Evolutionary conservation across 2,888 invertebrate species (phyloP), one percentile per base, ranked within the genome.

Genomic region (Eilema depressum): DNA sequence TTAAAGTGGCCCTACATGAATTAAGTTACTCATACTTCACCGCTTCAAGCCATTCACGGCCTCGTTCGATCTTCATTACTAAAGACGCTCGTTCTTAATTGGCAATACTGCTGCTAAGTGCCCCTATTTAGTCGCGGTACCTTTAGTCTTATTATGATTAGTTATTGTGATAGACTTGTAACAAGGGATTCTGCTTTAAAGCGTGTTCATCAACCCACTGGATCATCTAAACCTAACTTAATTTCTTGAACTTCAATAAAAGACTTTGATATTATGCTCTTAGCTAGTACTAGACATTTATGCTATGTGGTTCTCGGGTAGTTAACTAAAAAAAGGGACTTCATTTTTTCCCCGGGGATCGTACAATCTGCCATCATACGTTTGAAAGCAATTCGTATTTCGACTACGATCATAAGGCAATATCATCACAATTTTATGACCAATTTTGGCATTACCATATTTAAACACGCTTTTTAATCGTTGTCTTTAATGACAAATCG

Each of bases 61-160:
- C 70, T 81, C 86, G 86, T 88, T 91, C 89, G 82, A 87, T 90
- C 87, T 91, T 89, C 90, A 91, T 91, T 90, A 90, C 79, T 82
- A 76, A 86, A 89, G 89, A 85, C 85, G 89, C 83, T 87, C 75
- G 78, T 76, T 82, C 79, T 82, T 91, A 91, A 93, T 92, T 90
- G 92, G 89, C 92, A 92, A 92, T 92, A 91, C 86, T 83, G 76
- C 65, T 77, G 85, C 86, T 89, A 92, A 92, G 91, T 90, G 91
- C 86, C 85, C 73, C 88, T 91, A 91, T 90, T 89, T 88, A 89
- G 86, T 79, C 81, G 88, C 74, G 64, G 64, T 64, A 53, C 64
- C 53, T 65, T 56, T 23, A 57, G 57, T 17, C 47, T 33, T 41
- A 30, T 53, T 53, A 53, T 53, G n/a, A n/a, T 53, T 53, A 53